Evolutionary conservation across 2,797 vertebrate genomes (phyloP), one percentile per base, ranked within the genome.

Genomic region (Malacoctenus gilli): DNA sequence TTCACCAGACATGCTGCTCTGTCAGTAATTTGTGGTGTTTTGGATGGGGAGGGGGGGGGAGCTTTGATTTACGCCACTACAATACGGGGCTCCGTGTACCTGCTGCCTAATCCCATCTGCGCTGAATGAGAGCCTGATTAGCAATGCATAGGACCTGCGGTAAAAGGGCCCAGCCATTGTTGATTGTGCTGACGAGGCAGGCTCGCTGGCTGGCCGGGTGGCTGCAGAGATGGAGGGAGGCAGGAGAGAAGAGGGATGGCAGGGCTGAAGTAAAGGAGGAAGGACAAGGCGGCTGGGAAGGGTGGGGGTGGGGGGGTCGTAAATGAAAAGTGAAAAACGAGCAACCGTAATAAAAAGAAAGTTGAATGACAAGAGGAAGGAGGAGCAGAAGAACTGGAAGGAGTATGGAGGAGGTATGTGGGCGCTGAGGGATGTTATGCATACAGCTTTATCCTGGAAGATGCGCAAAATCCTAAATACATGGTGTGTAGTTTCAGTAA

Each of bases 141-240:
- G 63, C n/a, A 59, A 85, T 87, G 81, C 82, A 87, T 80, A 48
- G 82, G 59, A 77, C 75, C 63, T 39, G 20, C 69, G 66, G 65
- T 66, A 66, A 60, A 78, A 80, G 56, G 71, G 53, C 64, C 70
- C 38, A 21, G 2, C 73, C 62, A 82, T 84, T 88, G 79, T 84
- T 70, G 77, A 75, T 84, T 85, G 63, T 85, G 87, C 87, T 89
- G 87, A 89, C 66, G 3, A 47, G 49, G 85, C 82, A 77, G 21
- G 51, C 42, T 62, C 3, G 5, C 39, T 51, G 14, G 40, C 48
- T 25, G 20, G 22, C 35, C 4, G 15, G 43, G 25, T 20, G 18
- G 69, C 68, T 67, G 59, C 56, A 60, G 67, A 51, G 58, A 75
- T 30, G 49, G 56, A 58, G 58, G 64, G 52, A 66, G 57, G 23